These are phyloP conservation scores for Coreius guichenoti DNA, from an alignment of 2,797 vertebrate genomes.

Conservation along the genomic window DNA sequence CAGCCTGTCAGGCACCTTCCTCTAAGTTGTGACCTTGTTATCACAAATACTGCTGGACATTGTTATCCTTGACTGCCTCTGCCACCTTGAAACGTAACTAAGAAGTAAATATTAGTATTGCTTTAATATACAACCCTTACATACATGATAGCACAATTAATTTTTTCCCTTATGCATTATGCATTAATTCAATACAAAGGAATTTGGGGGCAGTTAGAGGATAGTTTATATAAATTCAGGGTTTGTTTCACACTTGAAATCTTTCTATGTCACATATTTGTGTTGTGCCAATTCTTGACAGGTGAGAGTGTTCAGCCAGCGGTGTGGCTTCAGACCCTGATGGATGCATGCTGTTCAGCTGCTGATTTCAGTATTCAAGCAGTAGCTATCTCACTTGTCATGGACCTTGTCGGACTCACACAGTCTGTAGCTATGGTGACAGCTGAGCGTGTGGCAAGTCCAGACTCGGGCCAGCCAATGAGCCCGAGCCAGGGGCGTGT, in stretches of 20 bases:
- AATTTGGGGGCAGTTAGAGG: background rate
- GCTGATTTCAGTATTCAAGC: slow-evolving; percentile 90
- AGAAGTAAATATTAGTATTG: background rate
- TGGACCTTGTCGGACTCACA: slow-evolving; percentile 95
- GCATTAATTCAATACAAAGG: background rate
- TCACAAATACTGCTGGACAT: background rate
- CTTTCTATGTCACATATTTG: background rate
- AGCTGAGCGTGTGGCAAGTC: slow-evolving; percentile 83
- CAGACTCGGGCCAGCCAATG: slow-evolving; percentile 86
- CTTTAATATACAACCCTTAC: background rate
- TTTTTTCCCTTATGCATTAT: background rate
- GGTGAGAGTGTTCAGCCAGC: slow-evolving; percentile 86
- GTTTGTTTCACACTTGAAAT: background rate
- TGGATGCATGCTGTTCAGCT: slow-evolving; percentile 90
- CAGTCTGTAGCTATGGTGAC: slow-evolving; percentile 93
- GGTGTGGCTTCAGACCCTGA: slow-evolving; percentile 92
- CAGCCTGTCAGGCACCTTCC: background rate
- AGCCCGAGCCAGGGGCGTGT: slow-evolving; percentile 97
- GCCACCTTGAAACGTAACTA: background rate
- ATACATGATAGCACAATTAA: background rate
- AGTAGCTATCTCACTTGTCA: slow-evolving; percentile 91
- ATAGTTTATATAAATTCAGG: background rate
- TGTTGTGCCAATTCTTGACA: slow-evolving; percentile 65
- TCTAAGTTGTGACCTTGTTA: background rate
- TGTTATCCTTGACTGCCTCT: background rate